Evolutionary conservation across 2,113 vertebrate species (phyloP).

Genomic region (Oceanodroma tethys): DNA sequence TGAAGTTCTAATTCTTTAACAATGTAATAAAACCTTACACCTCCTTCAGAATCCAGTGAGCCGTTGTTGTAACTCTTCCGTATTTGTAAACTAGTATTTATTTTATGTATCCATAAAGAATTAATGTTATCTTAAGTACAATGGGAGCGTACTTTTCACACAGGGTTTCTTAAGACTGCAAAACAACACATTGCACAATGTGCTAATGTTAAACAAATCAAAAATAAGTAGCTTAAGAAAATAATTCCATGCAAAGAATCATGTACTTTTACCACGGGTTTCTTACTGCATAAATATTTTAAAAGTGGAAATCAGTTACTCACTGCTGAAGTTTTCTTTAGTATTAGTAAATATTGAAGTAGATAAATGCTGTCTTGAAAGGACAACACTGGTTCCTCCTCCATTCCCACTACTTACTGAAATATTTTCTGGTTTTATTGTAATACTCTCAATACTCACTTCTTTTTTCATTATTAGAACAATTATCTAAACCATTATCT

Average conservation of each 20-base stretch:
- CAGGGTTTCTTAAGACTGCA: not conserved
- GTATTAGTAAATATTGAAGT: not conserved
- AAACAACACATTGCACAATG: not conserved
- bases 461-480: not conserved
- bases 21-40: not conserved
- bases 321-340: not conserved
- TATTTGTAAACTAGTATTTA: not conserved
- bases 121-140: not conserved
- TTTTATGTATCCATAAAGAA: not conserved
- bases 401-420: not conserved
- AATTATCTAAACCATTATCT: not conserved
- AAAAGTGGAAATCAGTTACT: not conserved
- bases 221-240: not conserved
- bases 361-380: not conserved
- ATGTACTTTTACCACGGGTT: not conserved
- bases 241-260: not conserved
- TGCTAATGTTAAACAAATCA: not conserved
- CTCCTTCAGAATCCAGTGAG: not conserved
- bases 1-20: not conserved
- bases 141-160: not conserved
- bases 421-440: not conserved
- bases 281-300: not conserved
- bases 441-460: not conserved
- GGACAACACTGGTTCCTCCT: not conserved
- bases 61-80: not conserved